Base-by-base conservation (phyloP, 2,797 vertebrate species). In the Urocyon cinereoargenteus region DNA sequence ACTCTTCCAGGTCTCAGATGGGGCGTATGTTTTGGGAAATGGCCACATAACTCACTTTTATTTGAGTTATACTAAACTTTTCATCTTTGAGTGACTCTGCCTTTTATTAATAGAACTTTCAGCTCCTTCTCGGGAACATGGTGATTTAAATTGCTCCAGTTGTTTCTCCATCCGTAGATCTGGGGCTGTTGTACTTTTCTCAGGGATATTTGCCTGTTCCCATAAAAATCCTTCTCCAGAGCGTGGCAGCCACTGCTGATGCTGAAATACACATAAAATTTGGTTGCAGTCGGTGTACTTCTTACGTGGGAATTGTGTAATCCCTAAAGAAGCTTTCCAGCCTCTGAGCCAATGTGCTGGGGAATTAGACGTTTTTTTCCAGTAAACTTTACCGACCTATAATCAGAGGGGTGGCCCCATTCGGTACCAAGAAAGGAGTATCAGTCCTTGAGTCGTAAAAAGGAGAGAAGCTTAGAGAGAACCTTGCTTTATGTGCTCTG, bases 101-200 rank as follows among this genome's bases (percentile, higher is more conserved):
- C 72, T 96, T 98, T 96, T 98, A 91, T 97, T 94, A 97, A 78
- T 61, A 79, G 98, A 64, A 82, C 88, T 66, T 98, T 64, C 98
- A 78, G 97, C 70, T 97, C 92, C 78, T 97, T n/a, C 79, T 97
- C 53, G 72, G 94, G 89, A 96, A 66, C 70, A 13, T 34, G 96
- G 64, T 21, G 8, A 87, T 91, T 96, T 97, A 97, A 97, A 97
- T 77, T 78, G 91, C 22, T 97, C 49, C 61, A 75, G 28, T 93
- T 79, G 40, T 95, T 95, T 83, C 87, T 93, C 22, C 16, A 4
- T 68, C 34, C 1, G 9, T 73, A 96, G 79, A 87, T 40, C 75
- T 97, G 40, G 49, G 81, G 73, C 53, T 34, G 2, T 92, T 95
- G 49, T 64, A 6, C 57, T 88, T 97, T 89, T 53, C 82, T 93